A percentile compares a stretch with the other conserved stretches of the same genome.
Evolutionary conservation across 92 coral and sea anemone genomes (phyloP).

Genomic region (Ricordea florida): DNA sequence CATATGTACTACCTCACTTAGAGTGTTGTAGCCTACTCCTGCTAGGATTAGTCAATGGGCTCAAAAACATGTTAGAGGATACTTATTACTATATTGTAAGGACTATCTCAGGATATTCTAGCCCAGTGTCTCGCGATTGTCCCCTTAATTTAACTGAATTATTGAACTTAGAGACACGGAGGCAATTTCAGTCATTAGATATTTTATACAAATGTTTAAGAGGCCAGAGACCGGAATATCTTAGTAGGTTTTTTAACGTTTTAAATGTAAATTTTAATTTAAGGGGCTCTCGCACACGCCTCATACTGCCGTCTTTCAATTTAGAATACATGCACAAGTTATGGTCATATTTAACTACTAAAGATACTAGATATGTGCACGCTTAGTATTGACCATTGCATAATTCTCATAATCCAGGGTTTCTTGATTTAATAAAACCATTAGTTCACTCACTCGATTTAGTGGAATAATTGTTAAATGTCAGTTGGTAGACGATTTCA

Average conservation of each 20-base stretch:
- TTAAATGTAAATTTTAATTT: no score
- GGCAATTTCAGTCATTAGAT: neutral
- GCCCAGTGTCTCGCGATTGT: conserved; percentile 8
- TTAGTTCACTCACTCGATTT: no score
- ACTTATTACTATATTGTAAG: conserved; percentile 12
- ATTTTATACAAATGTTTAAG: no score
- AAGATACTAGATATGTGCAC: no score
- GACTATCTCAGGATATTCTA: conserved; percentile 27
- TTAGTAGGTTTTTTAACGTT: no score
- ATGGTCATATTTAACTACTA: neutral
- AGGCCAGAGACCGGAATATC: no score
- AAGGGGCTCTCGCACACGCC: no score
- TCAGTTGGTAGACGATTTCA: no score
- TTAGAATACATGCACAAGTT: conserved; percentile 4
- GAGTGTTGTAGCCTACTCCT: conserved; percentile 55
- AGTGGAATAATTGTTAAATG: no score
- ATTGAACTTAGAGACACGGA: conserved; percentile 5
- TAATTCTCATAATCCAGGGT: no score
- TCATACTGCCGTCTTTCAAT: conserved; percentile 3
- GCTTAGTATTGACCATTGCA: no score
- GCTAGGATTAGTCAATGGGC: conserved; percentile 19
- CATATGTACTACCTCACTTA: conserved; percentile 36
- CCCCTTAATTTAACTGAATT: conserved; percentile 22
- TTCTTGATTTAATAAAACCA: no score
- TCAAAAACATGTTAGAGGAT: conserved; percentile 8